Evolutionary conservation across 2,113 vertebrate genomes (phyloP).

Genomic region (Pipra filicauda): DNA sequence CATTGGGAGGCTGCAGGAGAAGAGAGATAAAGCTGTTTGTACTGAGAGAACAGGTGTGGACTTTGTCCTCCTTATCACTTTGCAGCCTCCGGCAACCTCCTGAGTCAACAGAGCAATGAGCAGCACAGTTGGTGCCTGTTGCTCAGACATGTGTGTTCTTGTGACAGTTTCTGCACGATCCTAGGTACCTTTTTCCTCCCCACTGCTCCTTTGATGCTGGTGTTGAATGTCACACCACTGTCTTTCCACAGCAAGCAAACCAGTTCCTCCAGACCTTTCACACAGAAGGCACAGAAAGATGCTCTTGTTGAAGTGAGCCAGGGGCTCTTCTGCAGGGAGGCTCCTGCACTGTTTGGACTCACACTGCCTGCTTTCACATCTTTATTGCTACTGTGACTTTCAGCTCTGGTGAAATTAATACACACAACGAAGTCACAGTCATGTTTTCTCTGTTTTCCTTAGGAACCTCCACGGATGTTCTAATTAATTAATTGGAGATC

Average conservation of each 20-base stretch:
- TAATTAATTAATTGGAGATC: not conserved
- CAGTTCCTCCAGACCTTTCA: not conserved
- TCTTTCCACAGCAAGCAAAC: not conserved
- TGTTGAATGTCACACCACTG: not conserved
- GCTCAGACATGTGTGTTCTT: not conserved
- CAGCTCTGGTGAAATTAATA: not conserved
- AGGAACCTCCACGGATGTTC: not conserved
- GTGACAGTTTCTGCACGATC: not conserved
- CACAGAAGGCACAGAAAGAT: not conserved
- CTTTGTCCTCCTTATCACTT: conserved; percentile 64
- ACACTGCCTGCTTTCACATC: not conserved
- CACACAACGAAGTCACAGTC: not conserved
- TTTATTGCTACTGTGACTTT: not conserved
- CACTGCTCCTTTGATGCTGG: not conserved
- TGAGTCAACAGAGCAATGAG: conserved; percentile 40
- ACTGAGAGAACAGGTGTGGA: conserved; percentile 52
- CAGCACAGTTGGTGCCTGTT: not conserved
- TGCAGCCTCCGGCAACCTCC: conserved; percentile 8
- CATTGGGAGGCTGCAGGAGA: not conserved
- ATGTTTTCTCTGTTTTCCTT: not conserved
- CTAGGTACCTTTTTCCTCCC: not conserved
- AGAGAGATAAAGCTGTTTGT: conserved; percentile 62
- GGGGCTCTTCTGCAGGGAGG: not conserved
- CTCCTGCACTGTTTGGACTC: not conserved
- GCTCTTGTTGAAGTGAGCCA: not conserved